A percentile compares a stretch with the other conserved stretches of the same genome.
These are phyloP conservation scores for Cyphotilapia sp. DNA, from an alignment of 2,113 vertebrate genomes.

Conservation along the genomic window DNA sequence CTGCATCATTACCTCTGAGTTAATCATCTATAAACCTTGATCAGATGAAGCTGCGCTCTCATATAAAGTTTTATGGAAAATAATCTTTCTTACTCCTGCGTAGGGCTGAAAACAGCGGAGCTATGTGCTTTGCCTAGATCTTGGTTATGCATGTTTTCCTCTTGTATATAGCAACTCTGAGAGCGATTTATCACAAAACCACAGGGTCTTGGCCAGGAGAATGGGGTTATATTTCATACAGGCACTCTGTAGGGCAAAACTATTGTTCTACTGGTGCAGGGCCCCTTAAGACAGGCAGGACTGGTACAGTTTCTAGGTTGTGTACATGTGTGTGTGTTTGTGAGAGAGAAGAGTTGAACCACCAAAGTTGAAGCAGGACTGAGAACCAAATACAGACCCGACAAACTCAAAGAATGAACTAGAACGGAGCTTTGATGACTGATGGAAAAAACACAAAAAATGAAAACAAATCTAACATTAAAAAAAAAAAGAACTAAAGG, in stretches of 20 bases:
- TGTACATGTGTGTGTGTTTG: not conserved
- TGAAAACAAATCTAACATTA: not conserved
- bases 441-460: not conserved
- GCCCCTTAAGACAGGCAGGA: not conserved
- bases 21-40: not conserved
- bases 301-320: not conserved
- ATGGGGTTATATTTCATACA: conserved; percentile 57
- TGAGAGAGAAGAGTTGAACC: not conserved
- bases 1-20: not conserved
- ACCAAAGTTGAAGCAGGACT: not conserved
- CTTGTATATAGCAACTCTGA: conserved; percentile 13
- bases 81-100: not conserved
- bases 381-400: not conserved
- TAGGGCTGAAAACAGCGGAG: not conserved
- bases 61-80: not conserved
- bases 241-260: conserved; percentile 50
- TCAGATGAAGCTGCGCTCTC: not conserved
- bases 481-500: not conserved
- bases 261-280: conserved; percentile 45
- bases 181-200: conserved; percentile 47
- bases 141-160: conserved; percentile 42
- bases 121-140: not conserved
- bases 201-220: conserved; percentile 40
- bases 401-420: not conserved
- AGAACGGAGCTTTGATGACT: not conserved